Evolutionary conservation across 2,113 vertebrate genomes (phyloP).

Genomic region (Gallinago paraguaiae): DNA sequence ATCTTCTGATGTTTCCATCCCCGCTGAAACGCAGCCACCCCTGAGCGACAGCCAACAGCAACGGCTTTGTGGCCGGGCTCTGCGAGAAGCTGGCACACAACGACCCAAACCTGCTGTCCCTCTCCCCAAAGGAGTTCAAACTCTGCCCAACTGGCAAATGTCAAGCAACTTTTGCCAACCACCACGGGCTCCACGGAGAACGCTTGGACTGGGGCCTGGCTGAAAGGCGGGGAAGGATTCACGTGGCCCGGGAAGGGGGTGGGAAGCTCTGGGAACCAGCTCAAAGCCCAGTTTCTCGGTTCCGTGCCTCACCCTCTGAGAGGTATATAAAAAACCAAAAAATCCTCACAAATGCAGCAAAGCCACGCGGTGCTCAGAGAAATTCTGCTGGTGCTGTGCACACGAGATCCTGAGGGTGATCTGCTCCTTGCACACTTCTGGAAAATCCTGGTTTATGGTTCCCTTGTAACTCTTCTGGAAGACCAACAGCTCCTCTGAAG

Average conservation of each 20-base stretch:
- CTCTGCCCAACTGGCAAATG: neutral
- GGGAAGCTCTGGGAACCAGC: neutral
- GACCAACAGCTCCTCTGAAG: neutral
- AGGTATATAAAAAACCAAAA: neutral
- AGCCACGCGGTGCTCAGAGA: rapidly evolving
- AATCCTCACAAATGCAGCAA: neutral
- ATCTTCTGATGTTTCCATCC: rapidly evolving
- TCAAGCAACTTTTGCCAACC: neutral
- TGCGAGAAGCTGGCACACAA: neutral
- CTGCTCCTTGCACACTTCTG: neutral
- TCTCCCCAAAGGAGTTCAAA: neutral
- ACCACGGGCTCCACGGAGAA: neutral
- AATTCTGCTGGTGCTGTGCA: neutral
- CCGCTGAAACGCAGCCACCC: neutral
- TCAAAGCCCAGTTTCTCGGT: neutral
- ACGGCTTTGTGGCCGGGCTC: neutral
- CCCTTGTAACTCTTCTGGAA: neutral
- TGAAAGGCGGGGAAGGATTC: neutral
- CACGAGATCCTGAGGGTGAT: rapidly evolving
- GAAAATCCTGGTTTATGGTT: neutral
- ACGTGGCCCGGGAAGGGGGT: neutral
- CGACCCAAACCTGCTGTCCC: neutral
- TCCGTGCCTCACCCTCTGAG: neutral
- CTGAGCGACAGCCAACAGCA: neutral
- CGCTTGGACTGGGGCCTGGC: neutral